Percentiles rank a stretch among this genome's conserved stretches.
Conservation (phyloP, 2,797 vertebrate genomes). For the Acrossocheilus fasciatus region DNA sequence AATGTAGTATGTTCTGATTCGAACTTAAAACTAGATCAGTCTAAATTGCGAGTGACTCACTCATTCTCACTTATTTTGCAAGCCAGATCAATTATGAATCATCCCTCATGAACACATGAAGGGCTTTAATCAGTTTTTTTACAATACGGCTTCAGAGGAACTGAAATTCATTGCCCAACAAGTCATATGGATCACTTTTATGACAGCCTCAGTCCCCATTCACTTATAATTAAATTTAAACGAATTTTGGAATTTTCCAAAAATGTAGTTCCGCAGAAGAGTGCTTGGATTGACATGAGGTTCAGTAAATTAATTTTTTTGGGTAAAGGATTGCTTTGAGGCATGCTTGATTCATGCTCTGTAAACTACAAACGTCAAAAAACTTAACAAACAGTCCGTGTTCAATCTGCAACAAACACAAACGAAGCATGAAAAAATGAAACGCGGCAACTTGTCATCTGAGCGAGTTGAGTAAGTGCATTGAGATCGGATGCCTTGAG, state of each 20-base stretch:
- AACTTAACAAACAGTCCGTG: conserved; percentile 6
- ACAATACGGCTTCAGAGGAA: neutral
- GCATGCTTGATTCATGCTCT: conserved; percentile 12
- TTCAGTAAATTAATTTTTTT: neutral
- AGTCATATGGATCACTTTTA: neutral
- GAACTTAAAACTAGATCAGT: neutral
- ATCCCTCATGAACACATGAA: too few relatives aligned
- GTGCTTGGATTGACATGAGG: neutral
- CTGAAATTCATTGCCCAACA: neutral
- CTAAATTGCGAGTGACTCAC: neutral
- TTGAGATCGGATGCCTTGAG: conserved; percentile 66
- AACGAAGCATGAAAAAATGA: conserved; percentile 27
- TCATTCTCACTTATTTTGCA: neutral
- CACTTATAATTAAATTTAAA: neutral
- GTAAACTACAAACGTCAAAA: neutral
- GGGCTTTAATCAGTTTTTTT: too few relatives aligned
- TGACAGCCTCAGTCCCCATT: neutral
- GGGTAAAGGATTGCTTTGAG: conserved; percentile 1
- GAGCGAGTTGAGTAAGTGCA: conserved; percentile 34
- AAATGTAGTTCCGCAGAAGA: too few relatives aligned
- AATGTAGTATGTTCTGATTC: neutral
- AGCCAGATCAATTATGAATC: neutral
- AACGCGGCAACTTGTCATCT: conserved; percentile 41
- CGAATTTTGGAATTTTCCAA: neutral
- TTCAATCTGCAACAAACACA: conserved; percentile 2